Conservation (phyloP, 2,797 vertebrate genomes). For the Cyclura pinguis region DNA sequence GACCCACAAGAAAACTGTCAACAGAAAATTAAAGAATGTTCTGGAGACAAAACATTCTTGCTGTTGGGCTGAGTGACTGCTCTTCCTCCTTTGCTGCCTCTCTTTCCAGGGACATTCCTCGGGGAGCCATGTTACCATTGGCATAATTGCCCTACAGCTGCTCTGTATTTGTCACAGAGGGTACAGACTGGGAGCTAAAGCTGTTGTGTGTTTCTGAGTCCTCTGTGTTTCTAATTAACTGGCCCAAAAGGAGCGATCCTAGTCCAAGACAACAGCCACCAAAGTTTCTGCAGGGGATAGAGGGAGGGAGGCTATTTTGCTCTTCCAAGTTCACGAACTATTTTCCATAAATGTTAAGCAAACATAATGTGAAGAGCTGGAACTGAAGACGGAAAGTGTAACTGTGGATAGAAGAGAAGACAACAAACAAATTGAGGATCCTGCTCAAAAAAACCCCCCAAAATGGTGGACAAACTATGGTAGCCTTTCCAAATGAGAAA, state of each 20-base stretch:
- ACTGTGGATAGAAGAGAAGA: not conserved
- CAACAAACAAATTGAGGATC: not conserved
- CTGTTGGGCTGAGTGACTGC: constrained; percentile 2
- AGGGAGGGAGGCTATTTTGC: not conserved
- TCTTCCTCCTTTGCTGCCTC: constrained; percentile 4
- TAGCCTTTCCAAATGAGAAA: not conserved
- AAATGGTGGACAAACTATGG: not conserved
- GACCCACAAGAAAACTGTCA: not conserved
- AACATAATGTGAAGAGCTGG: not conserved
- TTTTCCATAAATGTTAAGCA: constrained; percentile 37
- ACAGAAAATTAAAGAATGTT: constrained; percentile 12
- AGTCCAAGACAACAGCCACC: constrained; percentile 40
- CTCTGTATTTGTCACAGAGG: constrained; percentile 51
- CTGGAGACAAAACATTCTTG: not conserved
- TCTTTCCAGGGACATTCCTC: constrained; percentile 34
- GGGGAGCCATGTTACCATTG: constrained; percentile 36
- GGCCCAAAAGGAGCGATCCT: constrained; percentile 44
- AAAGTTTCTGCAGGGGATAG: constrained; percentile 18
- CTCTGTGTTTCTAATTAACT: constrained; percentile 50
- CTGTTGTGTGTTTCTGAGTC: constrained; percentile 38
- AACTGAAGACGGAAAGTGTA: constrained; percentile 4
- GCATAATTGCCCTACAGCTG: constrained; percentile 51
- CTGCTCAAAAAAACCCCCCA: not conserved
- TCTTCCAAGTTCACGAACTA: constrained; percentile 22
- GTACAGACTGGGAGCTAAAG: constrained; percentile 47